These are phyloP conservation scores for Lordiphosa stackelbergi DNA, from an alignment of 1,140 invertebrate genomes.

Conservation along the genomic window DNA sequence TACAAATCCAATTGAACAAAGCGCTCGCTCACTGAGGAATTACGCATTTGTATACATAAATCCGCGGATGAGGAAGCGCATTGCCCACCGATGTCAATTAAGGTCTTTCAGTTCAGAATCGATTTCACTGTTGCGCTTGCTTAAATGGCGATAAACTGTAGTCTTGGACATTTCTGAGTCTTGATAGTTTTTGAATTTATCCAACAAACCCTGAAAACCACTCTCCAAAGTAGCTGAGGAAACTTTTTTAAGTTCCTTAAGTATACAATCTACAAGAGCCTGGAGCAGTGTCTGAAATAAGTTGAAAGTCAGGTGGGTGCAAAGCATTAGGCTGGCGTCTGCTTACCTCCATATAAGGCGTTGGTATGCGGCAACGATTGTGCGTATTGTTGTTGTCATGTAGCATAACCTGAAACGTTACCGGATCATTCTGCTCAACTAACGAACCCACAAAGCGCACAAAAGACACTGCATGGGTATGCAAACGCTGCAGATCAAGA, in stretches of 20 bases:
- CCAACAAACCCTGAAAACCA: constrained; percentile 34
- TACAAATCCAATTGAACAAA: constrained; percentile 20
- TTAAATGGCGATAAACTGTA: neutral
- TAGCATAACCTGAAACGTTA: constrained; percentile 32
- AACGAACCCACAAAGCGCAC: constrained; percentile 39
- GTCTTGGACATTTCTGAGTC: neutral
- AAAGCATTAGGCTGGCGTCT: neutral
- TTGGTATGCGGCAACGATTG: constrained; percentile 15
- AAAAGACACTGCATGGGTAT: constrained; percentile 31
- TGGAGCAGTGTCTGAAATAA: constrained; percentile 29
- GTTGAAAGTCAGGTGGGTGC: neutral
- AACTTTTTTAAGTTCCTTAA: constrained; percentile 27
- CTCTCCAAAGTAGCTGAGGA: constrained; percentile 42
- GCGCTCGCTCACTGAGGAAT: constrained; percentile 3
- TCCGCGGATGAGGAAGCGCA: neutral
- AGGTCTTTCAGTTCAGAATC: neutral
- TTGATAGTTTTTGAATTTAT: constrained; percentile 29
- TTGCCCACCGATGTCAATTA: constrained; percentile 10
- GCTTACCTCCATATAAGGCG: constrained; percentile 21
- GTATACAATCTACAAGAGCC: constrained; percentile 28
- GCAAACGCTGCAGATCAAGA: constrained; percentile 32
- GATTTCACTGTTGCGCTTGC: neutral
- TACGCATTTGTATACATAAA: neutral
- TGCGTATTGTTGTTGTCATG: constrained; percentile 30
- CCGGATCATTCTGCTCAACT: constrained; percentile 41